Evolutionary conservation across 2,888 invertebrate species (phyloP).

Genomic region (Drosophila subsilvestris): DNA sequence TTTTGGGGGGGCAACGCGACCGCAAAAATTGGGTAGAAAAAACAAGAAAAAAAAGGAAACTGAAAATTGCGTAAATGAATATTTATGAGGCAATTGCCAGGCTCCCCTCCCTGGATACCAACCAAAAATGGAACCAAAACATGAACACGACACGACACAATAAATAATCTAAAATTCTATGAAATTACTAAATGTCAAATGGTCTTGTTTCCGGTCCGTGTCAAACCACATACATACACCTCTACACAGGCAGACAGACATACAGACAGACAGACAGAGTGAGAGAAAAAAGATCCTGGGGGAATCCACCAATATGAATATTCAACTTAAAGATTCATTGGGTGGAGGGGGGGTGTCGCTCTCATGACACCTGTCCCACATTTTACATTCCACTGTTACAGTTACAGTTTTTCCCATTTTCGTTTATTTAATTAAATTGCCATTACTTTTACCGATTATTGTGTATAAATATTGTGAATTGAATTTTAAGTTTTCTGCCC

Average conservation of each 20-base stretch:
- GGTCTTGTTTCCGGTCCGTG: slow-evolving; percentile 44
- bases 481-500: slow-evolving; percentile 50
- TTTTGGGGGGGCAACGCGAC: slow-evolving; percentile 21
- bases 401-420: neutral
- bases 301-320: neutral
- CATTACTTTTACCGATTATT: slow-evolving; percentile 14
- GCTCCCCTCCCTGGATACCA: slow-evolving; percentile 9
- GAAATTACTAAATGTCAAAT: slow-evolving; percentile 78
- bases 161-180: slow-evolving; percentile 78
- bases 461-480: slow-evolving; percentile 28
- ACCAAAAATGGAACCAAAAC: neutral
- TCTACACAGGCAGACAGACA: neutral
- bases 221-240: slow-evolving; percentile 10
- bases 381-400: neutral
- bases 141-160: slow-evolving; percentile 50
- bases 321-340: slow-evolving; percentile 7
- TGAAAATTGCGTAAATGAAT: slow-evolving; percentile 72
- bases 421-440: slow-evolving; percentile 34
- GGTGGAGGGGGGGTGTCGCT: neutral
- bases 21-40: slow-evolving; percentile 39
- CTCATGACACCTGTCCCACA: slow-evolving; percentile 34
- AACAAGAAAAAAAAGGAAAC: slow-evolving; percentile 33
- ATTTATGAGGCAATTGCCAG: slow-evolving; percentile 64
- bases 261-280: neutral
- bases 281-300: no score